Percentiles rank a stretch among this genome's conserved stretches.
Evolutionary conservation across 1,140 invertebrate species (phyloP).

Genomic region (Brachionus plicatilis): DNA sequence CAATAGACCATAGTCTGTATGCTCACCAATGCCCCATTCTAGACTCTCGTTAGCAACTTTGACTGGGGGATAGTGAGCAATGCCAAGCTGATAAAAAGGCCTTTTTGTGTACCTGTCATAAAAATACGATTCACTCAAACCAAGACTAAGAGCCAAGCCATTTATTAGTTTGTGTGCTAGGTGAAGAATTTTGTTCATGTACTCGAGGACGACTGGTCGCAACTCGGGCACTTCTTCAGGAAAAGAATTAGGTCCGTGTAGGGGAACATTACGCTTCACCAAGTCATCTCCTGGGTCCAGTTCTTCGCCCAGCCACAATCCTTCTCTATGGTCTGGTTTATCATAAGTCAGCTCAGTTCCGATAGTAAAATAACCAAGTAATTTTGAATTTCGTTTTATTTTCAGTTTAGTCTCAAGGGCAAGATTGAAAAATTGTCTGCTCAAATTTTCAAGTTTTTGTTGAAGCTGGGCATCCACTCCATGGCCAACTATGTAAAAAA

Average conservation of each 20-base stretch:
- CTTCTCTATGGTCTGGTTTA: not conserved
- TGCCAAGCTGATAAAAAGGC: not conserved
- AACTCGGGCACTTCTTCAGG: not conserved
- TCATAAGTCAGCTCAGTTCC: not conserved
- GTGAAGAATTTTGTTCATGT: not conserved
- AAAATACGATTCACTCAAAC: not conserved
- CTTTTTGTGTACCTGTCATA: not conserved
- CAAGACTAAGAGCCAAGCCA: not conserved
- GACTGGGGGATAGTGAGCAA: not conserved
- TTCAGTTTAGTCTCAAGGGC: not conserved
- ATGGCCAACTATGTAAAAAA: slow-evolving; percentile 29
- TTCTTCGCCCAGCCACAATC: slow-evolving; percentile 28
- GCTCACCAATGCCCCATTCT: slow-evolving; percentile 31
- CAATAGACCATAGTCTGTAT: slow-evolving; percentile 37
- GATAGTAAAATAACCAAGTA: not conserved
- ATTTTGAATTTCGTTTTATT: not conserved
- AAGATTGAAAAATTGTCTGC: slow-evolving; percentile 25
- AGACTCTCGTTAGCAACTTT: not conserved
- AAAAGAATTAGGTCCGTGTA: slow-evolving; percentile 16
- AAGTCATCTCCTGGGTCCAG: not conserved
- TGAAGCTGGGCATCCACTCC: not conserved
- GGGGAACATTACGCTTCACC: not conserved
- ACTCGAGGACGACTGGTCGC: not conserved
- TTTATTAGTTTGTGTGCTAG: not conserved
- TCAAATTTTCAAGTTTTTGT: not conserved